A percentile compares a stretch with the other conserved stretches of the same genome.
Evolutionary conservation across 2,113 vertebrate genomes (phyloP).

Genomic region (Paedocypris sp.): DNA sequence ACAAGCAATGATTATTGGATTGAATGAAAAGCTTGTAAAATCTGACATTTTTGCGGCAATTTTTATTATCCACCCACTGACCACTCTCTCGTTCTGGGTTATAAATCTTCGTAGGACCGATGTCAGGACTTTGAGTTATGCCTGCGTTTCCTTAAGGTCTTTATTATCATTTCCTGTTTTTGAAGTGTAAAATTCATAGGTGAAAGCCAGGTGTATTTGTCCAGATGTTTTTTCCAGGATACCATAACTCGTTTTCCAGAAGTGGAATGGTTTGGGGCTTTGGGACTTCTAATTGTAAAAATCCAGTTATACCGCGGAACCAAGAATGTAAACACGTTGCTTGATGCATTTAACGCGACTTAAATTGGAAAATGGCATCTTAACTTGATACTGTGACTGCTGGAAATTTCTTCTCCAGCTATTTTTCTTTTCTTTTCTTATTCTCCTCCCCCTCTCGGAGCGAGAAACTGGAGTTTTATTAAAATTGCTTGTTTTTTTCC

Average conservation of each 20-base stretch:
- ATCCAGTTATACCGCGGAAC: not conserved
- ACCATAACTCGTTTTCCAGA: not conserved
- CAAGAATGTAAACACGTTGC: slow-evolving; percentile 8
- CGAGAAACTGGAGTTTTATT: slow-evolving; percentile 6
- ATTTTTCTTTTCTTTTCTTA: not conserved
- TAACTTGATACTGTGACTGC: not conserved
- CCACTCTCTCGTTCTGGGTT: slow-evolving; percentile 16
- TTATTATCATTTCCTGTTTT: no score
- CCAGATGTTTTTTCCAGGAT: not conserved
- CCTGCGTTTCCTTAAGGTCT: not conserved
- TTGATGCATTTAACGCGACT: slow-evolving; percentile 16
- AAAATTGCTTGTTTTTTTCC: slow-evolving; percentile 9
- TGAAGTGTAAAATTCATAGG: no score
- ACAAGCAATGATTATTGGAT: not conserved
- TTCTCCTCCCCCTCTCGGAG: not conserved
- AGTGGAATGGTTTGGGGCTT: not conserved
- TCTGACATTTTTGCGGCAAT: slow-evolving; percentile 9
- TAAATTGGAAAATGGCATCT: slow-evolving; percentile 5
- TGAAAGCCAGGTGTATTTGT: slow-evolving; percentile 1
- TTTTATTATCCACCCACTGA: slow-evolving; percentile 4
- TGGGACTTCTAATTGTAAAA: not conserved
- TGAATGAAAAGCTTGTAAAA: not conserved
- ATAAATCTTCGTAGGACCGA: slow-evolving; percentile 26
- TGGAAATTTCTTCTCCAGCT: not conserved
- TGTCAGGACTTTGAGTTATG: not conserved